Base-by-base conservation (phyloP, 2,113 vertebrate species). In the Cephalopterus ornatus region DNA sequence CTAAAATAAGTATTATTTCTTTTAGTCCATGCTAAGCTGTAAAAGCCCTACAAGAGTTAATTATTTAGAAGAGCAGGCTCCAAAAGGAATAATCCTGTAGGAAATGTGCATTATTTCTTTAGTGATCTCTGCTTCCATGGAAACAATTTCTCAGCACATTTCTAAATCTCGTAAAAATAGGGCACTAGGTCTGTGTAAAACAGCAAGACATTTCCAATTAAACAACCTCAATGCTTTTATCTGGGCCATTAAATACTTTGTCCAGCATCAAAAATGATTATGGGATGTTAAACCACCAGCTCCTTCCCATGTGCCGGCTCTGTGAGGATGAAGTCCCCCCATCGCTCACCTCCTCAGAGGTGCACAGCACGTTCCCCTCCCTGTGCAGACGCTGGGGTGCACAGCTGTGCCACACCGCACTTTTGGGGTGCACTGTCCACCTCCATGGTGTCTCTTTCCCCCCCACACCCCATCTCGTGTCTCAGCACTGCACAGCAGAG, bases 111-210 rank as follows among this genome's bases (percentile, higher is more conserved):
- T 96, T 94, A 92, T 77, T 96, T 96, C 93, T 94, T 88, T 70
- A 68, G 88, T 81, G 78, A 95, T 95, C 89, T 90, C 90, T 83
- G 95, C 96, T 97, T 96, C 96, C 95, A 96, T 96, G 95, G 96
- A 96, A 97, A 97, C 96, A 97, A 93, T 96, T 97, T 93, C 90
- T 96, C 72, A 3, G 95, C 92, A 83, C 85, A 90, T 83, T 93
- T 95, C 85, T 80, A 88, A 90, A 76, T 84, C 93, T 93, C 18
- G 47, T 91, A 89, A 92, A 97, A 95, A 71, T 86, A 93, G 95
- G 94, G 92, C 93, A 96, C 42, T 86, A 90, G 92, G 96, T 96
- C 95, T 93, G 66, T 77, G 90, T 96, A 93, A 92, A 96, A 56
- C 88, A 95, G 96, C 96, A 95, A 88, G 95, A 50, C 70, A 56